phyloP scores from a whole-genome alignment of 2,888 invertebrate genomes.

The Agonopterix heracliana region DNA sequence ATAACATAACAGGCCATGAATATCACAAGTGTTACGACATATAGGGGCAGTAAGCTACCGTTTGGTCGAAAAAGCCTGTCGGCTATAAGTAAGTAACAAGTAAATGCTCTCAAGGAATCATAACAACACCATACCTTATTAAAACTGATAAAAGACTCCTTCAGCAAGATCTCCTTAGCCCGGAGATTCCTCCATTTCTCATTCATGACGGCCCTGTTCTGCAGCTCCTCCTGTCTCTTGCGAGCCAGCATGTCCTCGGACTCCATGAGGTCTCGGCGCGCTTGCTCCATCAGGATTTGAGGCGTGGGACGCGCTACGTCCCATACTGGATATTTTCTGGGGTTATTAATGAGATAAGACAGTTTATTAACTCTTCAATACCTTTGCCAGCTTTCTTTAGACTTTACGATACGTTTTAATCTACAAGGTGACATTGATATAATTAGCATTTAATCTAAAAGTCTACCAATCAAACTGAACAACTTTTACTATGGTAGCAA shows the following conservation, averaged over 20 bases:
- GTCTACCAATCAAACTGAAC: too few species aligned
- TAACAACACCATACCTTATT: conserved; percentile 58
- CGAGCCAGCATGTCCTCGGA: conserved; percentile 63
- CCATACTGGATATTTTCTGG: conserved; percentile 79
- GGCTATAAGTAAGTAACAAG: too few species aligned
- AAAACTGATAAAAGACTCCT: conserved; percentile 77
- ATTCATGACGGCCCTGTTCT: conserved; percentile 61
- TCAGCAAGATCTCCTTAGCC: conserved; percentile 67
- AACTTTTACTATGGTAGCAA: too few species aligned
- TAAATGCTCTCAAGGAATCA: background rate
- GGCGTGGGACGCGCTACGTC: conserved; percentile 75
- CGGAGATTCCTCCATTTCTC: conserved; percentile 74
- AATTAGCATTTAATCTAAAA: too few species aligned
- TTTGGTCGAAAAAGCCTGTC: too few species aligned
- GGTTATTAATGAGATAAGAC: background rate
- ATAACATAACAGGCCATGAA: too few species aligned
- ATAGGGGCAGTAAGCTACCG: too few species aligned
- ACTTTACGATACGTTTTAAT: too few species aligned
- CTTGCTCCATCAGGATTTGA: conserved; percentile 71
- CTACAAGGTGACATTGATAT: too few species aligned
- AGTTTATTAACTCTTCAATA: too few species aligned
- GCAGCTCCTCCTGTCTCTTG: conserved; percentile 59
- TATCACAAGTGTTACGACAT: too few species aligned
- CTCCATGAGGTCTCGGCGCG: conserved; percentile 67
- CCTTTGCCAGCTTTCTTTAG: too few species aligned